These are phyloP conservation scores for Leptodactylus fuscus DNA, from an alignment of 2,113 vertebrate genomes.

Conservation along the genomic window DNA sequence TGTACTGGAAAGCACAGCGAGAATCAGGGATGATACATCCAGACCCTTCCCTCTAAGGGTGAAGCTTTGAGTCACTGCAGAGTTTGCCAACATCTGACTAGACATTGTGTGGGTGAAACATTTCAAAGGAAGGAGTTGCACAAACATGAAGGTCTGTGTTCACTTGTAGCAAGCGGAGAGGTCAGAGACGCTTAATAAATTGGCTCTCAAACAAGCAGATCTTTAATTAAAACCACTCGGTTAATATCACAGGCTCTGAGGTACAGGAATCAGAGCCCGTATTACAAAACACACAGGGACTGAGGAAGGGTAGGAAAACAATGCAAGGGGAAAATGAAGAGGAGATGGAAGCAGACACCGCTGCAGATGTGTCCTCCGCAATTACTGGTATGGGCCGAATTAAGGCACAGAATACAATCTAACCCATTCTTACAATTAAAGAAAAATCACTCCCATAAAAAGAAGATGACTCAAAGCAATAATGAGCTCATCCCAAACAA, in stretches of 20 bases:
- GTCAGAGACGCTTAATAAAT: conserved; percentile 43
- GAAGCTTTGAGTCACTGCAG: conserved; percentile 27
- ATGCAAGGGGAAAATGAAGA: background rate
- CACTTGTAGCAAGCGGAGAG: conserved; percentile 35
- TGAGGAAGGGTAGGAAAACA: conserved; percentile 60
- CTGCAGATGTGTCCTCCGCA: conserved; percentile 26
- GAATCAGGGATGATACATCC: background rate
- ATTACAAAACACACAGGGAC: conserved; percentile 62
- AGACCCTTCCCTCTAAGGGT: background rate
- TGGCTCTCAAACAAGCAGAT: conserved; percentile 46
- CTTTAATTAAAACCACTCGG: conserved; percentile 53
- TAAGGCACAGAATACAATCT: background rate
- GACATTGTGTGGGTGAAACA: conserved; percentile 29
- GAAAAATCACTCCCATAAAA: conserved; percentile 50
- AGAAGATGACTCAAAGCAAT: conserved; percentile 64
- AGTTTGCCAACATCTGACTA: conserved; percentile 16
- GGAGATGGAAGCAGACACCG: conserved; percentile 48
- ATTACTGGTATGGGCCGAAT: conserved; percentile 43
- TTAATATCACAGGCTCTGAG: conserved; percentile 9
- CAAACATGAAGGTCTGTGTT: conserved; percentile 28
- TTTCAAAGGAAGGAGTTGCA: conserved; percentile 26
- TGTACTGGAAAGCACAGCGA: background rate
- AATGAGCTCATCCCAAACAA: conserved; percentile 66
- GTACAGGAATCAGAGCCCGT: background rate
- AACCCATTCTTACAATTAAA: conserved; percentile 33